These are phyloP conservation scores for Aphidius colemani DNA, from an alignment of 2,888 invertebrate genomes.

Conservation along the genomic window DNA sequence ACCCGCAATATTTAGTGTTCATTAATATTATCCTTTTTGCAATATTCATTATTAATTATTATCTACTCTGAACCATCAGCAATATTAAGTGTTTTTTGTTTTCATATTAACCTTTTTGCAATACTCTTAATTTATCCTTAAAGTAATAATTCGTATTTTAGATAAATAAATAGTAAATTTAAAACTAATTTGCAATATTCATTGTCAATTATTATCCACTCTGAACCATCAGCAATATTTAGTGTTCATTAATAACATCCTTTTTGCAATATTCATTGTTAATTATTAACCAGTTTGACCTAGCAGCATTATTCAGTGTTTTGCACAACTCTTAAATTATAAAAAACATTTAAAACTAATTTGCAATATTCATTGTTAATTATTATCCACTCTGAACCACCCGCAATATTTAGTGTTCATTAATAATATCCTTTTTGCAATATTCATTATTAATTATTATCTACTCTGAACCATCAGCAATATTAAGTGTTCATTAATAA, in stretches of 20 bases:
- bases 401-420: conserved; percentile 17
- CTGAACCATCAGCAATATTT: conserved; percentile 15
- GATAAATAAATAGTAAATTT: neutral
- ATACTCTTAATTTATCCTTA: no score
- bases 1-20: conserved; percentile 16
- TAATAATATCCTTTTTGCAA: neutral
- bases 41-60: no score
- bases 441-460: no score
- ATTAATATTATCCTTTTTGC: neutral
- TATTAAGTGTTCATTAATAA: neutral
- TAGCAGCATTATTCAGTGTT: conserved; percentile 15
- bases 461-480: neutral
- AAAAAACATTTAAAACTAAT: no score
- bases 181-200: conserved; percentile 5
- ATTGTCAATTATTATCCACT: neutral
- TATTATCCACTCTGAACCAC: neutral
- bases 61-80: neutral
- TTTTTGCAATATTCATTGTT: neutral
- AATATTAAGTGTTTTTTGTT: conserved; percentile 7
- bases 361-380: conserved; percentile 12
- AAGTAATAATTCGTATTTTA: no score
- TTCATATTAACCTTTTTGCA: no score
- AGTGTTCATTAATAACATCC: neutral
- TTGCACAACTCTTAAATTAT: no score
- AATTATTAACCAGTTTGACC: neutral